Evolutionary conservation across 2,113 vertebrate species (phyloP).

Genomic region (Phrynosoma blainvillii): DNA sequence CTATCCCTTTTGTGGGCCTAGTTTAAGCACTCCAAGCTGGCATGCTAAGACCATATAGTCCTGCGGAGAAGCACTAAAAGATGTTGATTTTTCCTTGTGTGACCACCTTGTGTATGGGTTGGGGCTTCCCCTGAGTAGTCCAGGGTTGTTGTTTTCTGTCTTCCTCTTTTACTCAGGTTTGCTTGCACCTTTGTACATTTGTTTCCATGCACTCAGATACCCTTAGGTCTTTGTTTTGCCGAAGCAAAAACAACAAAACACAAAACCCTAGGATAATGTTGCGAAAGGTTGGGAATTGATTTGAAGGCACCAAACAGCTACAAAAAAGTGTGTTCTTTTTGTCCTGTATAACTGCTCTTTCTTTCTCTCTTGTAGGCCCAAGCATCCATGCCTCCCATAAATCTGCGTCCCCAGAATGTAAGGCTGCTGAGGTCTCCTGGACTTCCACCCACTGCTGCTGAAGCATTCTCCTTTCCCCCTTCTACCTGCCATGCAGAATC

Average conservation of each 20-base stretch:
- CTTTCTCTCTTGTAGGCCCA: conserved; percentile 75
- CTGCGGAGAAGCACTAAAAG: no score
- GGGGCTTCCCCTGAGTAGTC: no score
- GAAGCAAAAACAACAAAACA: no score
- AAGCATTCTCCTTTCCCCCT: conserved; percentile 86
- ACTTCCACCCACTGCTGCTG: conserved; percentile 81
- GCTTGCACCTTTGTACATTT: no score
- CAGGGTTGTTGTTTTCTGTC: no score
- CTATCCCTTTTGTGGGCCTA: not conserved
- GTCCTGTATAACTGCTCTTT: not conserved
- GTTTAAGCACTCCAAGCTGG: no score
- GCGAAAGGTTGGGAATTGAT: no score
- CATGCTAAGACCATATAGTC: not conserved
- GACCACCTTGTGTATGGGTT: no score
- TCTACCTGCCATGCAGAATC: conserved; percentile 82
- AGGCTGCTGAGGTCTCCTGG: conserved; percentile 86
- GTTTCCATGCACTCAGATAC: not conserved
- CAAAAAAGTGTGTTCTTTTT: no score
- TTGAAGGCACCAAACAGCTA: no score
- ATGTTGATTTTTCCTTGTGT: no score
- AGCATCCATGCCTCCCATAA: conserved; percentile 81
- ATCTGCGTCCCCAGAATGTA: conserved; percentile 81
- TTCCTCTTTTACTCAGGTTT: not conserved
- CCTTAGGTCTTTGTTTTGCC: not conserved
- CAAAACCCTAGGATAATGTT: no score